Evolutionary conservation across 2,888 invertebrate species (phyloP), one percentile per base, ranked within the genome.

Genomic region (Drosophila niveifrons): DNA sequence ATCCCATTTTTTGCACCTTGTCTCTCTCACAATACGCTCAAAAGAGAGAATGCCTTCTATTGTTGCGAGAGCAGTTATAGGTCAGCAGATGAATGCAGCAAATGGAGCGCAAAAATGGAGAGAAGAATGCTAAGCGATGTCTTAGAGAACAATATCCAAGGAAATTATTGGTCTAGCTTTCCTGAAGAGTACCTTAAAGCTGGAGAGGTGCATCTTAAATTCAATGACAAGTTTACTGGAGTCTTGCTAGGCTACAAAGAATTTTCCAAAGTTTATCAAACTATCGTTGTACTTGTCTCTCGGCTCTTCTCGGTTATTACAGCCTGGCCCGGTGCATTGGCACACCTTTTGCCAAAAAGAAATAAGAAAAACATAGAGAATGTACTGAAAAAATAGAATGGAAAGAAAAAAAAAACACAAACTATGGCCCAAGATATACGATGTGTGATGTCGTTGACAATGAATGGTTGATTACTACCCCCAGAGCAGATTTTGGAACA

Each of bases 371-470:
- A n/a, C n/a, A n/a, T n/a, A n/a, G n/a, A n/a, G n/a, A 39, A 34
- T 7, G 18, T 48, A 72, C 61, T 52, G 61, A 51, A 55, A 59
- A 72, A 69, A 72, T 72, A 87, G 63, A 64, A 74, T 23, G 23
- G 23, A 23, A 23, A 23, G 23, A 75, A 70, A 76, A 76, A 80
- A 73, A 70, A 76, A 76, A 80, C 72, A 76, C 72, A 75, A 83
- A 77, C 77, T 70, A 53, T 71, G 75, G 50, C 17, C 74, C 66
- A 59, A 79, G 80, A 87, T 89, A 86, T 90, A 88, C 81, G 90
- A 91, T 90, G 91, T 91, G 91, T 91, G 90, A 91, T 91, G 80
- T 86, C 86, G 89, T 88, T 90, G 89, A 90, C 90, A 90, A 90
- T 90, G 88, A 84, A 78, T 80, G 72, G 76, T 79, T 88, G 86